phyloP scores from a whole-genome alignment of 2,888 invertebrate species.

The Myathropa florea region DNA sequence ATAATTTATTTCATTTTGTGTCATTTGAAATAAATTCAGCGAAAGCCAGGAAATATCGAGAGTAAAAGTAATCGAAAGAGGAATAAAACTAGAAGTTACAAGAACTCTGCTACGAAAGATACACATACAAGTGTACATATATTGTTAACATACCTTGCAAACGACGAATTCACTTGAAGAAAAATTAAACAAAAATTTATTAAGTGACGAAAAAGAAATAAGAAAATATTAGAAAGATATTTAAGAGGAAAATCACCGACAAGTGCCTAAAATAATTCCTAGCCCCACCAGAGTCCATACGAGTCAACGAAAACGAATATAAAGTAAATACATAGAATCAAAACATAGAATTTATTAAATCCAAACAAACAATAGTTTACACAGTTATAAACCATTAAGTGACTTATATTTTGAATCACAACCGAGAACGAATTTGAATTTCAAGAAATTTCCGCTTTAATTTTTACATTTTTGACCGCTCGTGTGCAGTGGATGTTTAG shows the following conservation, averaged over 20 bases:
- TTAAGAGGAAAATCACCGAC: background rate
- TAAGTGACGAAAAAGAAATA: background rate
- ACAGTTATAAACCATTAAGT: background rate
- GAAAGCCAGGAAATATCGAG: too few relatives aligned
- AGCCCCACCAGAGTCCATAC: background rate
- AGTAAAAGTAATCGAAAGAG: slow-evolving; percentile 4
- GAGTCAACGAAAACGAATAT: slow-evolving; percentile 45
- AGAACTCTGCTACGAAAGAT: slow-evolving; percentile 47
- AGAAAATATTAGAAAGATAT: background rate
- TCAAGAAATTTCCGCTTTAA: background rate
- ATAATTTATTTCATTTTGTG: slow-evolving; percentile 55
- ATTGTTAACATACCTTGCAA: background rate
- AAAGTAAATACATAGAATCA: background rate
- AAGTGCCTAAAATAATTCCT: slow-evolving; percentile 26
- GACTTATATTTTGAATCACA: background rate
- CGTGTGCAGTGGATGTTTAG: background rate
- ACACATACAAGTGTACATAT: slow-evolving; percentile 7
- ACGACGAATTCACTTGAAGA: slow-evolving; percentile 1
- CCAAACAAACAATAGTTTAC: background rate
- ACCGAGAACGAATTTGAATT: background rate
- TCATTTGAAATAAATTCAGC: slow-evolving; percentile 43
- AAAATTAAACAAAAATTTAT: slow-evolving; percentile 14
- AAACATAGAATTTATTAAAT: background rate
- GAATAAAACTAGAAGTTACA: slow-evolving; percentile 23
- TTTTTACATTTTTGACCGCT: background rate